A percentile compares a stretch with the other conserved stretches of the same genome.
Evolutionary conservation across 92 coral and sea anemone genomes (phyloP).

Genomic region (Desmophyllum pertusum): DNA sequence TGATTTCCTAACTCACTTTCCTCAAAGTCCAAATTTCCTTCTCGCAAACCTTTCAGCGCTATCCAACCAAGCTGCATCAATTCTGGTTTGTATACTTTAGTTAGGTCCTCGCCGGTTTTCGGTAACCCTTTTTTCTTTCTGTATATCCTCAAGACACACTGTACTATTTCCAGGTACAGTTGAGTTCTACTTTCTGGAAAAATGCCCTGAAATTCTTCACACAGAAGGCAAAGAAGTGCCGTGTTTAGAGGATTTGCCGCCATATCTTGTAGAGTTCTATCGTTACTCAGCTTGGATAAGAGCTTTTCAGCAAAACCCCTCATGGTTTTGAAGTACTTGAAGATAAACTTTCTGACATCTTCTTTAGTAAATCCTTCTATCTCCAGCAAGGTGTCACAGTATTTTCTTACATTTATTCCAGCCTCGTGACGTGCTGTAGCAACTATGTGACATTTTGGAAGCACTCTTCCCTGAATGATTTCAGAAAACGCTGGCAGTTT

Average conservation of each 20-base stretch:
- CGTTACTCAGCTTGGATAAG: background rate
- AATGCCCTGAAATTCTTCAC: conserved; percentile 39
- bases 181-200: conserved; percentile 36
- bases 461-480: conserved; percentile 17
- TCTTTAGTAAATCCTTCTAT: conserved; percentile 34
- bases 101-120: background rate
- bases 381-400: conserved; percentile 46
- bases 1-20: conserved; percentile 4
- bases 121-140: background rate
- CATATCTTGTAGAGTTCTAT: background rate
- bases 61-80: conserved; percentile 11
- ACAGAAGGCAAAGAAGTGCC: conserved; percentile 46
- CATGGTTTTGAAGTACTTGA: conserved; percentile 24
- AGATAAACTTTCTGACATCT: conserved; percentile 19
- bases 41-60: conserved; percentile 27
- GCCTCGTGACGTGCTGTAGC: conserved; percentile 46
- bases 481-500: conserved; percentile 13
- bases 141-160: conserved; percentile 46
- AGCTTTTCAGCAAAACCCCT: background rate
- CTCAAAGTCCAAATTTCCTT: conserved; percentile 14
- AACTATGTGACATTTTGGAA: conserved; percentile 37
- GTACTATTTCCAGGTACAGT: conserved; percentile 28
- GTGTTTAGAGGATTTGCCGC: conserved; percentile 43
- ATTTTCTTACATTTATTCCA: conserved; percentile 10
- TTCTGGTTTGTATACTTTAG: background rate